phyloP scores from a whole-genome alignment of 2,113 vertebrate genomes.

The Chrysemys picta region DNA sequence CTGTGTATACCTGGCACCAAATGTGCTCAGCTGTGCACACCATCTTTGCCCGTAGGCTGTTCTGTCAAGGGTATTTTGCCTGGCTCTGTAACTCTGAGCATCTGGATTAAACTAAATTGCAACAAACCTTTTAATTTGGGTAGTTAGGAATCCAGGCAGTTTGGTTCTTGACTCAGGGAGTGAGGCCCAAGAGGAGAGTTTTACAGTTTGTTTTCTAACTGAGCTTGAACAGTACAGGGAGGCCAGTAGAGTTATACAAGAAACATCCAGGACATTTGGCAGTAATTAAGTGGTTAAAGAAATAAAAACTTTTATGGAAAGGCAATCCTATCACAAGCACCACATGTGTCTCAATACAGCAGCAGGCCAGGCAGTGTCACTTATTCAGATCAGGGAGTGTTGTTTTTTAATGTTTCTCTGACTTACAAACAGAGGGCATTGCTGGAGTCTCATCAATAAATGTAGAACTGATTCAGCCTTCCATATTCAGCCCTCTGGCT shows the following conservation, averaged over 20 bases:
- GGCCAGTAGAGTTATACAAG: not conserved
- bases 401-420: not conserved
- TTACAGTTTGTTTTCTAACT: conserved; percentile 2
- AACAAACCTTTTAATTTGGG: not conserved
- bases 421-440: not conserved
- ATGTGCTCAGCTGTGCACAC: not conserved
- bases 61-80: not conserved
- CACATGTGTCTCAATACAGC: not conserved
- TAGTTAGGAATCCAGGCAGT: not conserved
- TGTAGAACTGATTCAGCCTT: not conserved
- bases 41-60: not conserved
- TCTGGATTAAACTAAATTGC: not conserved
- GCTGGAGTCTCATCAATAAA: not conserved
- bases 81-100: not conserved
- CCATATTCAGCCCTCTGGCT: not conserved
- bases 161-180: not conserved
- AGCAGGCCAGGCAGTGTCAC: conserved; percentile 40
- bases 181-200: not conserved
- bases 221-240: not conserved
- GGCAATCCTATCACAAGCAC: conserved; percentile 17
- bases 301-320: conserved; percentile 5
- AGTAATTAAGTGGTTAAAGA: not conserved
- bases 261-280: not conserved
- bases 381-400: not conserved
- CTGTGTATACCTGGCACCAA: not conserved